Evolutionary conservation across 2,888 invertebrate genomes (phyloP), one percentile per base, ranked within the genome.

Genomic region (Philopedon plagiatum): DNA sequence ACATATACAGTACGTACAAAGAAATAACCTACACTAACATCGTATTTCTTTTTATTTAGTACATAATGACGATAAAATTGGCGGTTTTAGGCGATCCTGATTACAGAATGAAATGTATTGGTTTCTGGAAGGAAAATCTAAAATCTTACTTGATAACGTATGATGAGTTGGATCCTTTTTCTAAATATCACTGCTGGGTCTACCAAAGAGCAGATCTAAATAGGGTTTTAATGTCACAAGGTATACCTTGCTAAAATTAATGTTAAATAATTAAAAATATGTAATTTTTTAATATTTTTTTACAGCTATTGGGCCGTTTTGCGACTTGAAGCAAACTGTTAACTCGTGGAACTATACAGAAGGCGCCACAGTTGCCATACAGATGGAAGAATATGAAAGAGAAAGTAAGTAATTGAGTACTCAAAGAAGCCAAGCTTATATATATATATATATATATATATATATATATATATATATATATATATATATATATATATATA

Each of bases 61-160:
- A 41, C 11, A 9, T 3, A 13, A 41, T 3, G 51, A 13, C 0
- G 9, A 2, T 1, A 41, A 44, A 4, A 2, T 37, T n/a, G n/a
- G 37, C n/a, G 1, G n/a, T 80, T 72, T 79, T 89, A 92, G 91
- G 89, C 76, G 95, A 96, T 83, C 96, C 98, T 0, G 98, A 99
- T 89, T 97, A 97, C 82, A 93, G 91, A 84, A 93, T 99, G 93
- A 96, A 96, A 83, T 99, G 99, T 83, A 96, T 99, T 79, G 98
- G 98, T 0, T 98, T 91, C 85, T 99, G 98, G 97, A 97, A 98
- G 85, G 98, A 99, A 84, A 98, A 99, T 88, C 89, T 98, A 37
- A 96, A 95, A 84, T 98, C 98, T 0, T 98, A 98, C 85, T 86
- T 99, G 46, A 94, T 99, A 66, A 99, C 98, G 0, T 97, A 94